These are phyloP conservation scores for Oscheius sp. DNA, from an alignment of 2,888 invertebrate species.

Conservation along the genomic window DNA sequence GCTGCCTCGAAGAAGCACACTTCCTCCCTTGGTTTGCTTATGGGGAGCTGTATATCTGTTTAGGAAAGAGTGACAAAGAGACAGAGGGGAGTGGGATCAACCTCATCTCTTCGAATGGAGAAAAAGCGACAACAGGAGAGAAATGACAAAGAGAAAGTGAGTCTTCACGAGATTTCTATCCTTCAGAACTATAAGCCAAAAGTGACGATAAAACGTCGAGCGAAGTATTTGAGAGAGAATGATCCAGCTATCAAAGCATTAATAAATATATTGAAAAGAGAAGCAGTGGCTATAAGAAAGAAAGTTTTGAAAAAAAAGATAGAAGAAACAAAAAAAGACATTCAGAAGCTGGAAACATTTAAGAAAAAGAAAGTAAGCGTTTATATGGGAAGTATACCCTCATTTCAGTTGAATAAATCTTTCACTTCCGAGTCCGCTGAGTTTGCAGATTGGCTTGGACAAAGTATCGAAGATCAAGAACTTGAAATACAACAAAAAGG, in stretches of 20 bases:
- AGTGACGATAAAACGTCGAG: too few relatives aligned
- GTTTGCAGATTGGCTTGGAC: conserved; percentile 13
- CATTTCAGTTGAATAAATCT: background rate
- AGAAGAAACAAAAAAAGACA: conserved; percentile 4
- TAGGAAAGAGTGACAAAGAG: background rate
- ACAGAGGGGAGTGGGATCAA: background rate
- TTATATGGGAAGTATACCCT: too few relatives aligned
- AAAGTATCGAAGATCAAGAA: conserved; percentile 18
- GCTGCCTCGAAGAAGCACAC: conserved; percentile 19
- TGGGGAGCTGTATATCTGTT: background rate
- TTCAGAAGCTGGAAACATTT: background rate
- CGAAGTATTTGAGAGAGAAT: too few relatives aligned
- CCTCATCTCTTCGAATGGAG: background rate
- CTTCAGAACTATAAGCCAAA: background rate
- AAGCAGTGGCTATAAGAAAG: conserved; percentile 2
- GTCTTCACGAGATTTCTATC: background rate
- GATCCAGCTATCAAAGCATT: background rate
- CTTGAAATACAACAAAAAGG: background rate
- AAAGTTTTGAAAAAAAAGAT: conserved; percentile 16
- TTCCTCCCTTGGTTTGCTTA: conserved; percentile 3
- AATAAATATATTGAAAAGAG: background rate
- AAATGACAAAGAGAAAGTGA: background rate
- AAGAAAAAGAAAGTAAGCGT: background rate
- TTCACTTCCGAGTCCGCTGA: conserved; percentile 3
- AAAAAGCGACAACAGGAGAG: background rate